Evolutionary conservation across 2,113 vertebrate genomes (phyloP), one percentile per base, ranked within the genome.

Genomic region (Scopus umbretta): DNA sequence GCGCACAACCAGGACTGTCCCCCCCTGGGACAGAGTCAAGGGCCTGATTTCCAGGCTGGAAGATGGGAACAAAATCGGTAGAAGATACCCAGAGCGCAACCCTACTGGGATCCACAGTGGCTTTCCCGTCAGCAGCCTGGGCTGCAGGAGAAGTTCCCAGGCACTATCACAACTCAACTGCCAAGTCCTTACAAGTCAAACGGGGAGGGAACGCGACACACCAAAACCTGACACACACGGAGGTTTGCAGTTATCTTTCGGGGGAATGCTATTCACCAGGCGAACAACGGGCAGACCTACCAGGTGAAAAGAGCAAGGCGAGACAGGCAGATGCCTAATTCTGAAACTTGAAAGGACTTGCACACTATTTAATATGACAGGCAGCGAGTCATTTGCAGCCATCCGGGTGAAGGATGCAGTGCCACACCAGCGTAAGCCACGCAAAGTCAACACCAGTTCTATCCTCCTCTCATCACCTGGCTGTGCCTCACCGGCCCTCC

Each of bases 211-310:
- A 68, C 53, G 42, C 2, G 6, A 18, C 47, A 59, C 42, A n/a
- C n/a, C 14, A 26, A 71, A 61, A 47, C 36, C 53, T 30, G 42
- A 10, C 10, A 3, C 34, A 22, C 34, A 11, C 0, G 0, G 59
- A 32, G 6, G 10, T 40, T 7, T n/a, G 63, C 30, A n/a, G 68
- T n/a, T 52, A 8, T 53, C 47, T 84, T 65, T 13, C 4, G 1
- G 4, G 34, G 59, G 21, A 73, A 42, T 5, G 56, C 16, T 62
- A 47, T 13, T 30, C 55, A 50, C 59, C 19, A 52, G 78, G 43
- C 1, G 0, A 72, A 65, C 66, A 67, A 38, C 2, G 1, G 75
- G 80, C 66, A 66, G 40, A 70, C 50, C 42, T 11, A 27, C 63
- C 20, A 80, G 70, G 34, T 13, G 10, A 50, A 23, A 52, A 36